phyloP scores from a whole-genome alignment of 2,888 invertebrate genomes.

The Lutraria lutraria region DNA sequence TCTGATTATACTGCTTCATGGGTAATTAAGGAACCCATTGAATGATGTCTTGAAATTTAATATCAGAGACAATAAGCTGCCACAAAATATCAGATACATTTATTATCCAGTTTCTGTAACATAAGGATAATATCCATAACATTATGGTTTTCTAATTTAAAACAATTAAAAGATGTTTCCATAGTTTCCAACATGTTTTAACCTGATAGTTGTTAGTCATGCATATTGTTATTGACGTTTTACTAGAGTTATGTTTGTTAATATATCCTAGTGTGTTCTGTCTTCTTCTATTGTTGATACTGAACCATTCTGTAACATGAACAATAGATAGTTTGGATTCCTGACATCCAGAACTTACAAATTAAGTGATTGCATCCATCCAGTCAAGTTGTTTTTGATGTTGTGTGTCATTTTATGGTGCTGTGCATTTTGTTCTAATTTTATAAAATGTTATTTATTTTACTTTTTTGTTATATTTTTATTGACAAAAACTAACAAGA shows the following conservation, averaged over 20 bases:
- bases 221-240: too few species aligned
- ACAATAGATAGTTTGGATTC: too few species aligned
- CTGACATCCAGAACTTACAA: too few species aligned
- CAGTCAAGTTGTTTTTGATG: too few species aligned
- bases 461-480: not conserved
- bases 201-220: too few species aligned
- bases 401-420: not conserved
- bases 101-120: not conserved
- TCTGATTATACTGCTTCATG: not conserved
- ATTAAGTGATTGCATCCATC: too few species aligned
- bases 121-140: not conserved
- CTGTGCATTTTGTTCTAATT: slow-evolving; percentile 1
- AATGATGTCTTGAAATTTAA: slow-evolving; percentile 5
- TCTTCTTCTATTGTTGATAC: too few species aligned
- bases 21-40: not conserved
- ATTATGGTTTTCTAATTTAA: not conserved
- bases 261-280: too few species aligned
- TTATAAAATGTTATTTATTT: not conserved
- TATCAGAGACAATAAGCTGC: not conserved
- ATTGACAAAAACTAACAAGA: not conserved
- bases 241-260: too few species aligned
- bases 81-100: not conserved
- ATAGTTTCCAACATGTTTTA: too few species aligned
- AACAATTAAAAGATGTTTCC: too few species aligned
- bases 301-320: too few species aligned